Conservation (phyloP, 2,888 invertebrate genomes). For the Portevinia maculata region DNA sequence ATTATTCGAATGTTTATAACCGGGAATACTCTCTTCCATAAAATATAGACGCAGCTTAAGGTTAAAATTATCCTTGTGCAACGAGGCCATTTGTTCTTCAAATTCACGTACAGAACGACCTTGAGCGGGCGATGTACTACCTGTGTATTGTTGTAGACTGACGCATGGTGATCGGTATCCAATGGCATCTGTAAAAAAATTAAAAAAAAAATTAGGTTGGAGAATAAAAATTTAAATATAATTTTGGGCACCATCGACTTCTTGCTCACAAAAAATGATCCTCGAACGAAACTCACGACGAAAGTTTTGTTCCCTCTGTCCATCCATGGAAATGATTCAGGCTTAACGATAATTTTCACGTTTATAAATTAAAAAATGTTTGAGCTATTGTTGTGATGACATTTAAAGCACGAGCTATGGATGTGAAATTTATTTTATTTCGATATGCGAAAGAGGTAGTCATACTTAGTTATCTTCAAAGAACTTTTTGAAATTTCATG, state of each 20-base stretch:
- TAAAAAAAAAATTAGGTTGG: constrained; percentile 5
- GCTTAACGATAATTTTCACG: constrained; percentile 38
- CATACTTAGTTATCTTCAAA: too few relatives aligned
- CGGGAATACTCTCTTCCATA: constrained; percentile 88
- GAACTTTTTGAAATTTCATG: too few relatives aligned
- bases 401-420: neutral
- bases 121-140: constrained; percentile 83
- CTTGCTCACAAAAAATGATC: constrained; percentile 24
- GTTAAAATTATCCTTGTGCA: constrained; percentile 96
- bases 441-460: neutral
- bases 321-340: constrained; percentile 23
- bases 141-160: constrained; percentile 76
- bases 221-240: neutral
- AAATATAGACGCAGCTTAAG: constrained; percentile 95
- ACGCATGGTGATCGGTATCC: constrained; percentile 79
- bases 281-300: constrained; percentile 32
- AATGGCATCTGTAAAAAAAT: constrained; percentile 76
- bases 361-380: neutral
- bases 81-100: constrained; percentile 91
- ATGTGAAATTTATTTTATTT: neutral
- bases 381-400: neutral
- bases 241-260: constrained; percentile 33
- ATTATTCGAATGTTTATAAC: constrained; percentile 81
- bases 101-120: constrained; percentile 94
- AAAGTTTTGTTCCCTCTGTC: constrained; percentile 42